Percentiles rank a stretch among this genome's conserved stretches.
phyloP scores from a whole-genome alignment of 2,888 invertebrate species.

The Andrena chrysosceles region DNA sequence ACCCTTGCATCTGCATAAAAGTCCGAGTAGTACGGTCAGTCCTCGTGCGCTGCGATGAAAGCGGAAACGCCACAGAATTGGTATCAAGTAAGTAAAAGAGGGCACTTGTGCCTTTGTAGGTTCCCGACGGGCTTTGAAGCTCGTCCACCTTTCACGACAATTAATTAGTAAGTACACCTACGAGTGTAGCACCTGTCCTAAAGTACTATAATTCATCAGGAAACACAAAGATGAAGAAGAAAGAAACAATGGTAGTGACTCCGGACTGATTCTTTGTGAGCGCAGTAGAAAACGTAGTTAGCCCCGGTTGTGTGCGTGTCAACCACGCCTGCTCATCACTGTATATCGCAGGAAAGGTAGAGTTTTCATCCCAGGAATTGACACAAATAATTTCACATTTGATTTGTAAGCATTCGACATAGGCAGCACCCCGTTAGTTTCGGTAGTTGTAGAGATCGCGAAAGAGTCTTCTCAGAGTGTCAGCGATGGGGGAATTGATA shows the following conservation, averaged over 20 bases:
- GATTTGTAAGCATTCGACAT: too few relatives aligned
- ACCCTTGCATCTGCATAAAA: conserved; percentile 32
- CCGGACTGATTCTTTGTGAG: background rate
- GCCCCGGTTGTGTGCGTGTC: too few relatives aligned
- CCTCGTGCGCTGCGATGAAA: conserved; percentile 20
- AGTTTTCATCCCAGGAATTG: too few relatives aligned
- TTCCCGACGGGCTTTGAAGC: conserved; percentile 2
- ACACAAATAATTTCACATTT: too few relatives aligned
- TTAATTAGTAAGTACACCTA: conserved; percentile 41
- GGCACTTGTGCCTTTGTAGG: conserved; percentile 30
- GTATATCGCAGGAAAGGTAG: too few relatives aligned
- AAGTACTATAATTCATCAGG: background rate
- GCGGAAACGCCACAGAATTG: conserved; percentile 34
- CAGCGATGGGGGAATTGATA: too few relatives aligned
- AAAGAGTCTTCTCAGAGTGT: too few relatives aligned
- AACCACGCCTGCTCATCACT: too few relatives aligned
- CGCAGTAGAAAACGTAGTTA: too few relatives aligned
- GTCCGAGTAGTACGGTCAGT: background rate
- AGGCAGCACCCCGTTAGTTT: too few relatives aligned
- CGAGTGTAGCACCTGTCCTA: background rate
- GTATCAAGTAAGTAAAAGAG: conserved; percentile 39
- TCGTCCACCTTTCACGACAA: conserved; percentile 17
- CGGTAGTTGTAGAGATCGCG: too few relatives aligned
- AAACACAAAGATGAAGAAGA: background rate
- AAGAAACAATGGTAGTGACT: background rate